phyloP scores from a whole-genome alignment of 2,888 invertebrate species.

The Calliopum simillimum region DNA sequence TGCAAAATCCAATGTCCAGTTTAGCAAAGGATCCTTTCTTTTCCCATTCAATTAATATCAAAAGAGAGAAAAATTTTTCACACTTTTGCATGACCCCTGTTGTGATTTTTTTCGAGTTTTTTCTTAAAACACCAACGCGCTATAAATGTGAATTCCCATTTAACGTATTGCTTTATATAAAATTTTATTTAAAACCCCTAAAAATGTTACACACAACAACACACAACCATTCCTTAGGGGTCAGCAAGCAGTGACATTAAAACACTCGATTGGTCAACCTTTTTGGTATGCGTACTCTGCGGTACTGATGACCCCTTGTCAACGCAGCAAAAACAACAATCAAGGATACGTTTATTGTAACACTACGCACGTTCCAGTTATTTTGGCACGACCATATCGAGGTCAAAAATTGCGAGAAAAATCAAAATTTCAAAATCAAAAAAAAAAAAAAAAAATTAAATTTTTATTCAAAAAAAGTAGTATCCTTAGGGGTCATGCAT shows the following conservation, averaged over 20 bases:
- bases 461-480: not conserved
- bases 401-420: slow-evolving; percentile 37
- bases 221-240: slow-evolving; percentile 47
- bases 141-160: slow-evolving; percentile 13
- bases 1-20: slow-evolving; percentile 34
- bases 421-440: slow-evolving; percentile 37
- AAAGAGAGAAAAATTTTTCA: slow-evolving; percentile 23
- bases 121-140: not conserved
- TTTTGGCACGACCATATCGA: slow-evolving; percentile 37
- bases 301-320: slow-evolving; percentile 41
- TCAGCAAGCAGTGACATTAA: slow-evolving; percentile 37
- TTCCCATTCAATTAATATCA: not conserved
- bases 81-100: slow-evolving; percentile 40
- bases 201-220: slow-evolving; percentile 41
- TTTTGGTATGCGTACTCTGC: not conserved
- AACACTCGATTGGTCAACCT: slow-evolving; percentile 46
- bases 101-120: slow-evolving; percentile 22
- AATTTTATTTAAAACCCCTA: slow-evolving; percentile 22
- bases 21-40: not conserved
- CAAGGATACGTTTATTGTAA: slow-evolving; percentile 20
- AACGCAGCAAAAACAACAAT: slow-evolving; percentile 34
- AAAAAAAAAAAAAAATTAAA: not conserved
- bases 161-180: slow-evolving; percentile 4
- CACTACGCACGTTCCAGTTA: slow-evolving; percentile 41
- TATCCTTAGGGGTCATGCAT: slow-evolving; percentile 50